Conservation (phyloP, 2,113 vertebrate genomes). For the Haemorhous mexicanus region DNA sequence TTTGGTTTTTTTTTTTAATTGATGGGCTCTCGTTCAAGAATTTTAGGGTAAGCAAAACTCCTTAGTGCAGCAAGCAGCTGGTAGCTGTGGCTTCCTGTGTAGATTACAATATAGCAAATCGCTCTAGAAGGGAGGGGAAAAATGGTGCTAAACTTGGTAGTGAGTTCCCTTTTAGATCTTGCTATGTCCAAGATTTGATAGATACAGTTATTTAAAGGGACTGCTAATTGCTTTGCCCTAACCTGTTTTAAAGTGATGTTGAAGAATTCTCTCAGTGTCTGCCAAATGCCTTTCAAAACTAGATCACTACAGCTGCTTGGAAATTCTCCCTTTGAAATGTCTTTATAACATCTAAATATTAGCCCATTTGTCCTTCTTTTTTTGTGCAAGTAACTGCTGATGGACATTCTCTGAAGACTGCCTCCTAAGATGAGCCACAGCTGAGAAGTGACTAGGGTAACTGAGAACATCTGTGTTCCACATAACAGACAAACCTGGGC, state of each 20-base stretch:
- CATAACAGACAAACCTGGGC: not conserved
- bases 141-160: not conserved
- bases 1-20: not conserved
- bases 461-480: not conserved
- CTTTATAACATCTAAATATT: not conserved
- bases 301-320: not conserved
- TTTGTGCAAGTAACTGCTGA: not conserved
- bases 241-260: not conserved
- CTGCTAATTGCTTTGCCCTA: not conserved
- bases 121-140: fast-evolving
- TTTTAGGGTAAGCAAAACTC: not conserved
- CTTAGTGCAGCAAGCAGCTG: not conserved
- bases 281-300: not conserved
- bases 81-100: not conserved
- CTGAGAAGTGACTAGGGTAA: not conserved
- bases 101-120: not conserved
- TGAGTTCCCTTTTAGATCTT: not conserved
- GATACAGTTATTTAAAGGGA: not conserved
- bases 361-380: not conserved
- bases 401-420: not conserved
- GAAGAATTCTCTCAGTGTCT: not conserved
- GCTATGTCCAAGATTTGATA: not conserved
- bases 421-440: not conserved
- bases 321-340: not conserved
- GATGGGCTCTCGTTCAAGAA: not conserved